These are phyloP conservation scores for Epinephelus cyanopodus DNA, from an alignment of 2,113 vertebrate species.

Conservation along the genomic window DNA sequence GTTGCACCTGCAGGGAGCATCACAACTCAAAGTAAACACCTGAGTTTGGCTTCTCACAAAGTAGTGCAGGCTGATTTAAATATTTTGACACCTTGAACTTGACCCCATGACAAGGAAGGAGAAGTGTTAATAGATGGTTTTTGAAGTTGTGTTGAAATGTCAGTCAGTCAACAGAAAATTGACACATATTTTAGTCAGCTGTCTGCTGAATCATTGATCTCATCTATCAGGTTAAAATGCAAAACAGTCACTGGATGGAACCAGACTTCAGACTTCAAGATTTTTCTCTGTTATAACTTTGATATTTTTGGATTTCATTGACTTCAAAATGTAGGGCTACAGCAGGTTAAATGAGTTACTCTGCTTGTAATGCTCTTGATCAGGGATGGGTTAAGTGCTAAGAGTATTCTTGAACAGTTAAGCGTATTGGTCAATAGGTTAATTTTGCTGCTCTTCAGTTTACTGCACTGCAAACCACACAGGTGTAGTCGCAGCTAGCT, in stretches of 20 bases:
- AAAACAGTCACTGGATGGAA: no score
- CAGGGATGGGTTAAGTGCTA: no score
- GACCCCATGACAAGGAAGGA: background rate
- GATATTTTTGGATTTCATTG: background rate
- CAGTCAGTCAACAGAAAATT: background rate
- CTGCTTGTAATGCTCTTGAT: background rate
- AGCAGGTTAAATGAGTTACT: no score
- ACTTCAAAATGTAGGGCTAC: background rate
- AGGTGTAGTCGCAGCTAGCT: no score
- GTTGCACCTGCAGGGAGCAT: conserved; percentile 29
- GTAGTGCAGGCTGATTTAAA: background rate
- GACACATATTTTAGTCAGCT: no score
- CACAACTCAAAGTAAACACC: conserved; percentile 21
- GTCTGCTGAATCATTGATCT: background rate
- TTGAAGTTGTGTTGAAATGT: background rate
- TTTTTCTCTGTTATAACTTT: background rate
- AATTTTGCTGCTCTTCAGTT: no score
- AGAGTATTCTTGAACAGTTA: no score
- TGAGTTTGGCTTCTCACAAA: conserved; percentile 11
- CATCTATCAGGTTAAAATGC: no score
- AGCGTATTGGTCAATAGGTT: no score
- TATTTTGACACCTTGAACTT: background rate
- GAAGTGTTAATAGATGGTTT: no score
- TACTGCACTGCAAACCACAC: no score
- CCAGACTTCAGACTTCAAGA: background rate